Evolutionary conservation across 2,113 vertebrate genomes (phyloP).

Genomic region (Calypte anna): DNA sequence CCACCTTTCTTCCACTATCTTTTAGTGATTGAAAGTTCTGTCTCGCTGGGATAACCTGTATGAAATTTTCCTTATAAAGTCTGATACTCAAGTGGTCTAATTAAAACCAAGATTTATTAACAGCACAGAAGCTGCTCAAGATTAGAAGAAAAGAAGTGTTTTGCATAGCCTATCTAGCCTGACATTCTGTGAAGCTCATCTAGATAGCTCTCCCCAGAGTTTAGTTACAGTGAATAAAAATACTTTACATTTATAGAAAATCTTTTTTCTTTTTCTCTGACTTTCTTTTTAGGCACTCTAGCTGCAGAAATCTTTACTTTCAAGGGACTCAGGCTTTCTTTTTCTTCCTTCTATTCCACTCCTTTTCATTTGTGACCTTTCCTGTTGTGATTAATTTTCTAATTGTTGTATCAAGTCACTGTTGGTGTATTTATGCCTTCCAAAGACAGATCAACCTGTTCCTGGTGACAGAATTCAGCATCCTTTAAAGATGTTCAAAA

Average conservation of each 20-base stretch:
- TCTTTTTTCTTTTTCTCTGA: neutral
- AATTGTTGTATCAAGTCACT: neutral
- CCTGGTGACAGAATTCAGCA: neutral
- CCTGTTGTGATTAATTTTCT: neutral
- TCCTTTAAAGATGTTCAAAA: neutral
- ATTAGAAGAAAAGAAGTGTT: slow-evolving; percentile 18
- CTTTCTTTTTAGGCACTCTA: neutral
- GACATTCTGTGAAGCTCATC: neutral
- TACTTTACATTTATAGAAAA: neutral
- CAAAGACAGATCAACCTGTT: neutral
- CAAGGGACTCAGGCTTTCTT: neutral
- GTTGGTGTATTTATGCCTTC: neutral
- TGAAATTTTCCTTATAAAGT: neutral
- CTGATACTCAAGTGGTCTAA: slow-evolving; percentile 55
- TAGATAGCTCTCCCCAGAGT: neutral
- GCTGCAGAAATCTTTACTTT: neutral
- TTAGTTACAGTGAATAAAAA: slow-evolving; percentile 41
- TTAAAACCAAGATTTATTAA: slow-evolving; percentile 57
- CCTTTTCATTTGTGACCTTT: neutral
- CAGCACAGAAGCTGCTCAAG: slow-evolving; percentile 1
- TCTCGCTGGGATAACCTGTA: neutral
- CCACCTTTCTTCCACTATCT: neutral
- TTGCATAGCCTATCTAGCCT: neutral
- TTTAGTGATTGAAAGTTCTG: slow-evolving; percentile 3
- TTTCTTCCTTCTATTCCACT: neutral